phyloP scores from a whole-genome alignment of 2,113 vertebrate genomes.

The Ctenomys sociabilis region DNA sequence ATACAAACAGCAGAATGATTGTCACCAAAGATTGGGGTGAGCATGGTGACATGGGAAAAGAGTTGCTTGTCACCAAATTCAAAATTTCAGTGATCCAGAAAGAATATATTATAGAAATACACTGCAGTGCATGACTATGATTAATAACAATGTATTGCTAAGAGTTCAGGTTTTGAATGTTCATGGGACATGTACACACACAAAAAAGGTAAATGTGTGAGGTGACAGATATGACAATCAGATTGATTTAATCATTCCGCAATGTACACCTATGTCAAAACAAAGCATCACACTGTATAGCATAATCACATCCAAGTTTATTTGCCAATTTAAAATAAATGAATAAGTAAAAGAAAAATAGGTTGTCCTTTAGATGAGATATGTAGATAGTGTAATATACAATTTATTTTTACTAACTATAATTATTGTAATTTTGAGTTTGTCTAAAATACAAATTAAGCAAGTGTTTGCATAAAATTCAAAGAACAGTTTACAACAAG shows the following conservation, averaged over 20 bases:
- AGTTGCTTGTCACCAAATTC: background rate
- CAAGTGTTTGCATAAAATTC: constrained; percentile 64
- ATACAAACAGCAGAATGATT: background rate
- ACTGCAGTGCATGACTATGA: no score
- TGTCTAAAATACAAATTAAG: constrained; percentile 71
- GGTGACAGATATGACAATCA: background rate
- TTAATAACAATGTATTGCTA: background rate
- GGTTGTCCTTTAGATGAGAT: background rate
- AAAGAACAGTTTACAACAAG: background rate
- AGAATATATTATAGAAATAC: background rate
- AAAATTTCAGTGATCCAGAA: background rate
- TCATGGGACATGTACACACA: background rate
- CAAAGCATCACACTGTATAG: background rate
- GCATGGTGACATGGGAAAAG: background rate
- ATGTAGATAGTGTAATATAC: background rate
- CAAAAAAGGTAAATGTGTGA: background rate
- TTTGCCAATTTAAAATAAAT: background rate
- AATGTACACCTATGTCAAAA: background rate
- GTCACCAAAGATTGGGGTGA: no score
- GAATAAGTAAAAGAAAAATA: background rate
- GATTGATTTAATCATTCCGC: background rate
- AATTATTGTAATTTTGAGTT: constrained; percentile 56
- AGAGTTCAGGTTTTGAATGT: background rate
- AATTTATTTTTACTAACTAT: background rate
- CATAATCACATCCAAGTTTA: background rate